A percentile compares a stretch with the other conserved stretches of the same genome.
phyloP scores from a whole-genome alignment of 2,113 vertebrate species.

The Plecotus auritus region DNA sequence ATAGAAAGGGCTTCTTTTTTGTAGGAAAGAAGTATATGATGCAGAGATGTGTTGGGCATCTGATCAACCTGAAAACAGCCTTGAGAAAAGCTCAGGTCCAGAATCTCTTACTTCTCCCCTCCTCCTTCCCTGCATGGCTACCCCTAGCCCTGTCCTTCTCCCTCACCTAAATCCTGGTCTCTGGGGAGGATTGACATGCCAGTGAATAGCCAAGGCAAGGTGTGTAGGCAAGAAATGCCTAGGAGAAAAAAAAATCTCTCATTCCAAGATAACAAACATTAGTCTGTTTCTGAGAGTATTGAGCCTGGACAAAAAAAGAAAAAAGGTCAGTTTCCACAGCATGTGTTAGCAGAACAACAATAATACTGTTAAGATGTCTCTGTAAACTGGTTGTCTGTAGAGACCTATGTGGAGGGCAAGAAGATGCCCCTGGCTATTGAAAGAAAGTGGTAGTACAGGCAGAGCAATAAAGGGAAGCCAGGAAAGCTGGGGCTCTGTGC shows the following conservation, averaged over 20 bases:
- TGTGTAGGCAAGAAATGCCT: background rate
- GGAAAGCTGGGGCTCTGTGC: background rate
- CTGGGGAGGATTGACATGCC: background rate
- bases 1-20: background rate
- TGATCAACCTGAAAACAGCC: background rate
- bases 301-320: background rate
- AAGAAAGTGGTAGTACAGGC: background rate
- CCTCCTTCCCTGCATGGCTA: background rate
- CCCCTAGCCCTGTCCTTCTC: background rate
- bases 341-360: background rate
- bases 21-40: background rate
- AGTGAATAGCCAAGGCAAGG: background rate
- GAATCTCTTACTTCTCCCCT: background rate
- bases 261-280: background rate
- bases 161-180: background rate
- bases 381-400: background rate
- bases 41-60: background rate
- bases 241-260: background rate
- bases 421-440: background rate
- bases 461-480: background rate
- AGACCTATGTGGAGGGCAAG: background rate
- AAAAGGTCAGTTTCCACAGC: background rate
- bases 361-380: background rate
- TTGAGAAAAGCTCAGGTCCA: background rate
- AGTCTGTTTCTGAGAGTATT: background rate